phyloP scores from a whole-genome alignment of 2,888 invertebrate genomes.

The Chloroclystis v-ata region DNA sequence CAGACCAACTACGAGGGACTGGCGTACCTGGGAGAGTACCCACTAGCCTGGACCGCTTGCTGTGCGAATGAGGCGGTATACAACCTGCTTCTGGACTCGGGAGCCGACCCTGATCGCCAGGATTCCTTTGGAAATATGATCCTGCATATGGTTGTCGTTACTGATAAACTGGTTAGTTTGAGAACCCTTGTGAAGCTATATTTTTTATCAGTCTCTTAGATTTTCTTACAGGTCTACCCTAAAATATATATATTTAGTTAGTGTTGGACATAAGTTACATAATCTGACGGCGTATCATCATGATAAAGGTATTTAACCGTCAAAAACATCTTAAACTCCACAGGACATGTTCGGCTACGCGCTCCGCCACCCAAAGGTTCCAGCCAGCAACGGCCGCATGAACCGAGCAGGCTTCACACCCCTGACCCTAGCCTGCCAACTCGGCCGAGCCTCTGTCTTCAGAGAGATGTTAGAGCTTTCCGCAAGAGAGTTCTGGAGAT shows the following conservation, averaged over 20 bases:
- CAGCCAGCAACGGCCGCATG: constrained; percentile 93
- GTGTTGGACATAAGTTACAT: too few species aligned
- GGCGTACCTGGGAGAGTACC: constrained; percentile 98
- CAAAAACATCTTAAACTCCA: too few species aligned
- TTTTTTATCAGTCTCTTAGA: too few species aligned
- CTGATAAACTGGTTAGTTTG: constrained; percentile 90
- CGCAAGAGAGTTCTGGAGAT: constrained; percentile 97
- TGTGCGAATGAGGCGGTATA: constrained; percentile 98
- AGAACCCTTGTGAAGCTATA: neutral
- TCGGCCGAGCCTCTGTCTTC: constrained; percentile 97
- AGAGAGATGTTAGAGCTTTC: constrained; percentile 98
- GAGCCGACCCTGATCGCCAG: constrained; percentile 96
- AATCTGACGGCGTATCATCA: too few species aligned
- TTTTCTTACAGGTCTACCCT: too few species aligned
- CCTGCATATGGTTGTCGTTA: constrained; percentile 99
- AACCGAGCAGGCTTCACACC: constrained; percentile 96
- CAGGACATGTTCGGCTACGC: constrained; percentile 99
- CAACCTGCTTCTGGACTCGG: constrained; percentile 93
- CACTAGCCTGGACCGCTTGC: constrained; percentile 98
- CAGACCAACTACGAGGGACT: constrained; percentile 97
- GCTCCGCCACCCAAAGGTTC: constrained; percentile 93
- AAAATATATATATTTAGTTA: too few species aligned
- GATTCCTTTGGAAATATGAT: constrained; percentile 99
- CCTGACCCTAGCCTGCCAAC: constrained; percentile 95
- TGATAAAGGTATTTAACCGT: too few species aligned